phyloP scores from a whole-genome alignment of 2,888 invertebrate species.

The Agrochola lychnidis region DNA sequence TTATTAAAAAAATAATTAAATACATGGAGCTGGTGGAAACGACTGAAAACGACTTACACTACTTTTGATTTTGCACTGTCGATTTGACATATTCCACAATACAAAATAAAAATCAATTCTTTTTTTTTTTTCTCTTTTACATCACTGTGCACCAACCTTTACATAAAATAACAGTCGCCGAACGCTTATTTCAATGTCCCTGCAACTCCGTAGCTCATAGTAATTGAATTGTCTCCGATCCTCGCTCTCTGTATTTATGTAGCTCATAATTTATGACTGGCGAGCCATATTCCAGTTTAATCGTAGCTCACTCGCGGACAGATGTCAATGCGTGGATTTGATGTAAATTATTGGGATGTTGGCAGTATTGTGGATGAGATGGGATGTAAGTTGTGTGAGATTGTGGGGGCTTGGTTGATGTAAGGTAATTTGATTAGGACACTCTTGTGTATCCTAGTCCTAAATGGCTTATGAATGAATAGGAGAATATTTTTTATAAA shows the following conservation, averaged over 20 bases:
- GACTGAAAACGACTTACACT: no score
- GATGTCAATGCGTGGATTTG: slow-evolving; percentile 55
- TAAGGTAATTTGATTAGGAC: neutral
- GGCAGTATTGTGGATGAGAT: slow-evolving; percentile 12
- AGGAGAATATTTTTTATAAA: neutral
- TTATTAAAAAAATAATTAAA: no score
- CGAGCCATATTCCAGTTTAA: slow-evolving; percentile 61
- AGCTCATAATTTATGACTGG: slow-evolving; percentile 59
- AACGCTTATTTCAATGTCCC: slow-evolving; percentile 63
- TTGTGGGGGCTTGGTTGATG: neutral
- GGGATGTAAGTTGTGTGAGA: neutral
- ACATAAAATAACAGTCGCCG: slow-evolving; percentile 52
- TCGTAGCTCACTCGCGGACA: slow-evolving; percentile 62
- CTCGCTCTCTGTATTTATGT: slow-evolving; percentile 63
- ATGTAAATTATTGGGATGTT: slow-evolving; percentile 60
- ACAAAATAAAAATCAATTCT: neutral
- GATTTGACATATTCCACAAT: neutral
- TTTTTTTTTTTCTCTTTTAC: no score
- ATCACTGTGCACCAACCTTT: slow-evolving; percentile 30
- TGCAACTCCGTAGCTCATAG: slow-evolving; percentile 62
- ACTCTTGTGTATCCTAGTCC: neutral
- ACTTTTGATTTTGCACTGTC: no score
- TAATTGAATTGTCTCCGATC: slow-evolving; percentile 69
- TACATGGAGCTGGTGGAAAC: no score
- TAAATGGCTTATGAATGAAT: neutral